Percentiles rank a stretch among this genome's conserved stretches.
phyloP scores from a whole-genome alignment of 2,797 vertebrate species.

The Cynodonichthys magdalenae region DNA sequence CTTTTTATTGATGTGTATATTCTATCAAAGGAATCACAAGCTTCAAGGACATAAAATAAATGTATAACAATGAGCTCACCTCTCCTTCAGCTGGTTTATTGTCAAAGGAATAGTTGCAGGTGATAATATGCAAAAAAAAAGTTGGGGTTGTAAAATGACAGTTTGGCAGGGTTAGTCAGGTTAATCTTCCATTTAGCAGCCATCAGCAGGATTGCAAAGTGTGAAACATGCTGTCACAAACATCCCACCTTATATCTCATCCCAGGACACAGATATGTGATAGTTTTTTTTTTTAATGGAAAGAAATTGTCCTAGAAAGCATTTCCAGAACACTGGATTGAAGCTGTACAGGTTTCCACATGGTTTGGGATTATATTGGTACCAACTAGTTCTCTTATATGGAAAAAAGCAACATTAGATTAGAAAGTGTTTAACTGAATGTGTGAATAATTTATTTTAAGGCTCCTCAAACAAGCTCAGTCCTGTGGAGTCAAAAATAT shows the following conservation, averaged over 20 bases:
- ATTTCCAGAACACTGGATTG: too few relatives aligned
- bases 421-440: slow-evolving; percentile 51
- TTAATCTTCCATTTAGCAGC: not conserved
- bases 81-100: not conserved
- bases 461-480: slow-evolving; percentile 33
- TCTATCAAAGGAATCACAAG: not conserved
- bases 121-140: not conserved
- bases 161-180: too few relatives aligned
- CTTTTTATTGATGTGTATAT: too few relatives aligned
- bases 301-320: too few relatives aligned
- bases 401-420: slow-evolving; percentile 21
- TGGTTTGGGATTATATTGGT: slow-evolving; percentile 12
- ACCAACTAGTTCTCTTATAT: slow-evolving; percentile 43
- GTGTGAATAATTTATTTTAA: slow-evolving; percentile 49
- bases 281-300: too few relatives aligned
- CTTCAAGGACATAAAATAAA: not conserved
- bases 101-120: not conserved
- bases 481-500: slow-evolving; percentile 36
- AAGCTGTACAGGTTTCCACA: slow-evolving; percentile 2
- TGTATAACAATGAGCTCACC: not conserved
- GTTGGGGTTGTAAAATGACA: not conserved
- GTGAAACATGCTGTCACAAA: not conserved
- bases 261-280: too few relatives aligned
- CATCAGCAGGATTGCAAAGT: not conserved
- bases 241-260: not conserved